Percentiles rank a stretch among this genome's conserved stretches.
Conservation (phyloP, 2,113 vertebrate species). For the Burhinus bistriatus region DNA sequence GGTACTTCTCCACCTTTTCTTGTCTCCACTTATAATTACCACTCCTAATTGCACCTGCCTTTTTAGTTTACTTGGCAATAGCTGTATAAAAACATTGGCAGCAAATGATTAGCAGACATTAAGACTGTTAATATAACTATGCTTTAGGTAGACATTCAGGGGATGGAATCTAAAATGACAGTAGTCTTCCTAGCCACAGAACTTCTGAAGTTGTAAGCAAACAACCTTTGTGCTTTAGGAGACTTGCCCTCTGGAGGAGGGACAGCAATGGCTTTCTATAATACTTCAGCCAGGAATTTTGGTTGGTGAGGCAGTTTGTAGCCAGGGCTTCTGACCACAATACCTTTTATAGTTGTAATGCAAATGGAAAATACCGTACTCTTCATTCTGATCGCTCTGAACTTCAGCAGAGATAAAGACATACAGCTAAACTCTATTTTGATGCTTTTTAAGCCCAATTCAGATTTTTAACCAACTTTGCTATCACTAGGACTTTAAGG, state of each 20-base stretch:
- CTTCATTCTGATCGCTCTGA: not conserved
- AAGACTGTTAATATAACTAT: not conserved
- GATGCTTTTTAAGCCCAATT: not conserved
- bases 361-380: not conserved
- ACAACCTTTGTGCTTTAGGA: not conserved
- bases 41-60: not conserved
- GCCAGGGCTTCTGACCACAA: not conserved
- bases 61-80: not conserved
- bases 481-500: not conserved
- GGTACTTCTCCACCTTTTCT: not conserved
- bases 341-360: not conserved
- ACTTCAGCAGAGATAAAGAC: not conserved
- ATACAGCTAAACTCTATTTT: not conserved
- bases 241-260: not conserved
- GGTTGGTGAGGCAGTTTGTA: not conserved
- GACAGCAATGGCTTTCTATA: not conserved
- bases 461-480: not conserved
- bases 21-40: not conserved
- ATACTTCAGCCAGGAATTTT: not conserved
- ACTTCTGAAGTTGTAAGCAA: not conserved
- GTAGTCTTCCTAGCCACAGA: not conserved
- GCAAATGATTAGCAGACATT: not conserved
- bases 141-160: not conserved
- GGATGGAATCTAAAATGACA: not conserved
- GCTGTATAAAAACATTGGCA: not conserved